Base-by-base conservation (phyloP, 1,140 invertebrate species). In the Rhizoglyphus robini region DNA sequence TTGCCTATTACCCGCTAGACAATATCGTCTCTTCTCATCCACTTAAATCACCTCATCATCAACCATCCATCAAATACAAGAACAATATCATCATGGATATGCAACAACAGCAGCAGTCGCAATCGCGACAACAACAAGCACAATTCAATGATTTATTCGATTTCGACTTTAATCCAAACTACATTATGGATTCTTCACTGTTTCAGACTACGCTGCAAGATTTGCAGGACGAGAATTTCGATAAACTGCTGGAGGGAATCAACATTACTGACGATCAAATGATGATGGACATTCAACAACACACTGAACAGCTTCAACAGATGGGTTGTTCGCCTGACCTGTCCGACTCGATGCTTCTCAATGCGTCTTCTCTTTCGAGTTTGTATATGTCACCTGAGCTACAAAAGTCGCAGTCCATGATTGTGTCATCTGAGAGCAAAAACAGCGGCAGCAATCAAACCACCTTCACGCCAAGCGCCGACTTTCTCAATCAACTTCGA, bases 141-240 rank as follows among this genome's bases (percentile, higher is more conserved):
- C 57, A 59, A 59, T 51, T 60, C 27, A 60, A 20, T 60, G 4
- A 60, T 46, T 60, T 46, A 29, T 20, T 20, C 2, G 32, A 60
- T n/a, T 27, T 29, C 13, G 27, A 60, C 29, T 29, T 46, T 46
- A 29, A 15, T n/a, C 27, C 58, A 18, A 60, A 29, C 2, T 29
- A 11, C 4, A 59, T 60, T 3, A 60, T 60, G 58, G 58, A 46
- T 46, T 29, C 58, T 2, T n/a, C 29, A 13, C 15, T n/a, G 29
- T 60, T 60, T 60, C 15, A 38, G 13, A 13, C 27, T 4, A 60
- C 58, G 2, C 2, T 60, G 29, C 15, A 29, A 13, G 51, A 54
- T 32, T 27, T 60, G 29, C 32, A 60, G 29, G 58, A 60, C 29
- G 58, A 60, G 29, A 60, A 60, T 27, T 60, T 60, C 18, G 58